phyloP scores from a whole-genome alignment of 2,113 vertebrate species.

The Ivindomyrus marchei region DNA sequence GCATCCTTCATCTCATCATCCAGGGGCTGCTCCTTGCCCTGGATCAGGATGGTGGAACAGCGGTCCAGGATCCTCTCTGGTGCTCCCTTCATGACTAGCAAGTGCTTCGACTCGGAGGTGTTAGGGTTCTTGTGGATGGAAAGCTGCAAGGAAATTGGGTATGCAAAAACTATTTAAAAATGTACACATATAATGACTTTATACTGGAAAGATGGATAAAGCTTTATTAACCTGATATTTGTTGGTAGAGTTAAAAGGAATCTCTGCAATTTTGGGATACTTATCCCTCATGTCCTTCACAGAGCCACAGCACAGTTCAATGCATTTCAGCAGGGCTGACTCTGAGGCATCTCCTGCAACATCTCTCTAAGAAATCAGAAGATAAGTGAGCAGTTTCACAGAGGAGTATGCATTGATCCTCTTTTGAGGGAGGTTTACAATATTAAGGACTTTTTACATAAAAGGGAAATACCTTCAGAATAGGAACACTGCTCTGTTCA shows the following conservation, averaged over 20 bases:
- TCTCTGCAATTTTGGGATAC: not conserved
- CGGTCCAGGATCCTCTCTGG: not conserved
- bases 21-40: constrained; percentile 76
- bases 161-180: not conserved
- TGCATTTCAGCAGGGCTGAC: not conserved
- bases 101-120: not conserved
- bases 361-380: not conserved
- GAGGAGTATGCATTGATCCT: not conserved
- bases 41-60: constrained; percentile 62
- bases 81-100: not conserved
- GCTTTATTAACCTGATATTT: constrained; percentile 30
- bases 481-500: constrained; percentile 68
- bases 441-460: not conserved
- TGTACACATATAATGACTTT: not conserved
- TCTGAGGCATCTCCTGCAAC: not conserved
- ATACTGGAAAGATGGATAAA: not conserved
- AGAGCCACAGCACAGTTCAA: not conserved
- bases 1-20: constrained; percentile 83
- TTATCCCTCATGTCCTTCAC: not conserved
- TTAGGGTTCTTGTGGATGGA: not conserved
- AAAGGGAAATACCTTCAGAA: constrained; percentile 63
- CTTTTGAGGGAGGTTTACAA: not conserved
- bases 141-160: not conserved
- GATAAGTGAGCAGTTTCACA: not conserved
- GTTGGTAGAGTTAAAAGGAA: not conserved